Percentiles rank a stretch among this genome's conserved stretches.
Evolutionary conservation across 2,888 invertebrate species (phyloP).

Genomic region (Dasypogon diadema): DNA sequence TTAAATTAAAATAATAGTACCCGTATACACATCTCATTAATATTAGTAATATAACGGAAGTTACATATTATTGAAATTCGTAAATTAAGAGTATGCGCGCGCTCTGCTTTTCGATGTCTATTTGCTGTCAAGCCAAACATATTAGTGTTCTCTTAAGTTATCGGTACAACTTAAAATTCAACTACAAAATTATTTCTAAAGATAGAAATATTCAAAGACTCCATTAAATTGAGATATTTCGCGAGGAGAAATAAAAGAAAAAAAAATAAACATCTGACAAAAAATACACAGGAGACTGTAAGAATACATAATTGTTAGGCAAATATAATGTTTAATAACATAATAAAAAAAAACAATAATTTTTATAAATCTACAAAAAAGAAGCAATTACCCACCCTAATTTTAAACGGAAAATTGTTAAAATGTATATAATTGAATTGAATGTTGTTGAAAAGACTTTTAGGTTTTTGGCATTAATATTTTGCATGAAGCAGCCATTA

Average conservation of each 20-base stretch:
- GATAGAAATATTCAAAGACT: neutral
- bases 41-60: too few relatives aligned
- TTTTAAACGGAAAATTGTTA: neutral
- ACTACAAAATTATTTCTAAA: neutral
- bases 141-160: neutral
- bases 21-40: too few relatives aligned
- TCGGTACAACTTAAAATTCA: neutral
- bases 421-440: neutral
- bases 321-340: neutral
- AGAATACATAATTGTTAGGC: neutral
- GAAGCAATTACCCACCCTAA: neutral
- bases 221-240: neutral
- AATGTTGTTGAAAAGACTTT: neutral
- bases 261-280: neutral
- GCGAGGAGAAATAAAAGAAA: neutral
- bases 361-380: conserved; percentile 1
- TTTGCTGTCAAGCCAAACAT: neutral
- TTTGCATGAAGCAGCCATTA: neutral
- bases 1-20: too few relatives aligned
- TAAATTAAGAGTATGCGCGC: neutral
- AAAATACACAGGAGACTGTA: neutral
- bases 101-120: conserved; percentile 44
- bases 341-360: neutral
- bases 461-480: neutral
- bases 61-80: too few relatives aligned